phyloP scores from a whole-genome alignment of 2,113 vertebrate genomes.

The Sminthopsis crassicaudata region DNA sequence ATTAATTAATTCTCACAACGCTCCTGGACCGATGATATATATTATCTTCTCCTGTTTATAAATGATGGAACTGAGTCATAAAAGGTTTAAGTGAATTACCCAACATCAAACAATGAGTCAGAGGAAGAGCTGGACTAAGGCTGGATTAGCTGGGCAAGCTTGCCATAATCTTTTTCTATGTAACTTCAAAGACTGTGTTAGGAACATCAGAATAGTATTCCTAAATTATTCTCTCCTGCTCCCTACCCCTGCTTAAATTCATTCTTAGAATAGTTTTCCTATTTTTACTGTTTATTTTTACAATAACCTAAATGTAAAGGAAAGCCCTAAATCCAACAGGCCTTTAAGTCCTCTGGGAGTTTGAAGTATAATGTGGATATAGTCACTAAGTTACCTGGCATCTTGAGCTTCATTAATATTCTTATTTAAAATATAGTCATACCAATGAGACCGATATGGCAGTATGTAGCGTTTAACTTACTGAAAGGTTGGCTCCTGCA shows the following conservation, averaged over 20 bases:
- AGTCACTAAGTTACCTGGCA: slow-evolving; percentile 24
- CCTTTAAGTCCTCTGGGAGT: neutral
- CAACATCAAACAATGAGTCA: slow-evolving; percentile 54
- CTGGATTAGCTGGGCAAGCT: neutral
- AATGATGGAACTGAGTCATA: slow-evolving; percentile 46
- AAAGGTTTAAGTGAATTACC: slow-evolving; percentile 46
- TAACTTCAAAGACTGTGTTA: neutral
- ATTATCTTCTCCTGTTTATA: slow-evolving; percentile 51
- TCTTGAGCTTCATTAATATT: slow-evolving; percentile 34
- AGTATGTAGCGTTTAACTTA: slow-evolving; percentile 86
- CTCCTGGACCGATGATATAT: slow-evolving; percentile 40
- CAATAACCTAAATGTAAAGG: neutral
- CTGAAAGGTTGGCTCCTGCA: slow-evolving; percentile 96
- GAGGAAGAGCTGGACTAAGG: slow-evolving; percentile 24
- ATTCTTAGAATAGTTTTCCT: slow-evolving; percentile 48
- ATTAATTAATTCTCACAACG: slow-evolving; percentile 49
- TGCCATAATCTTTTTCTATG: slow-evolving; percentile 39
- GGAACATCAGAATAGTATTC: slow-evolving; percentile 26
- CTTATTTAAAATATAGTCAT: slow-evolving; percentile 65
- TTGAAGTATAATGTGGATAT: slow-evolving; percentile 21
- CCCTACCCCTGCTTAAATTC: neutral
- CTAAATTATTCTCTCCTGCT: neutral
- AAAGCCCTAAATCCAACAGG: neutral
- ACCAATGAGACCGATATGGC: slow-evolving; percentile 47
- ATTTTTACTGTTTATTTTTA: slow-evolving; percentile 34